phyloP scores from a whole-genome alignment of 2,888 invertebrate genomes.

The Chymomyza amoena region DNA sequence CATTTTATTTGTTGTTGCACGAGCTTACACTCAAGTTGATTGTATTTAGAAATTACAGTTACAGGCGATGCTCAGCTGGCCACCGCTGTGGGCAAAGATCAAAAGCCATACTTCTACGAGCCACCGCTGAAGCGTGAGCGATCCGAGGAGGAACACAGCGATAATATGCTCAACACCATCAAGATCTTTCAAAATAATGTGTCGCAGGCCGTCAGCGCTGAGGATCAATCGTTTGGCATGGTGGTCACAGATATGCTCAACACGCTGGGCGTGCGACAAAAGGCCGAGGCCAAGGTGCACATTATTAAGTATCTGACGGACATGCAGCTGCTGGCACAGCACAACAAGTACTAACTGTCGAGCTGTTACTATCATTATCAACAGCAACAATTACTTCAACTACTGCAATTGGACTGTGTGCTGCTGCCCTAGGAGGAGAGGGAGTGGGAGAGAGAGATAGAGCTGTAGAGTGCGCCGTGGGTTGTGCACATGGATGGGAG shows the following conservation, averaged over 20 bases:
- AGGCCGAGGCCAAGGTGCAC: constrained; percentile 76
- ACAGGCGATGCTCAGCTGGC: constrained; percentile 74
- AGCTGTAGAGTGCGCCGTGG: constrained; percentile 17
- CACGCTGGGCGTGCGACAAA: constrained; percentile 74
- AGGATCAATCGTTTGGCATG: constrained; percentile 76
- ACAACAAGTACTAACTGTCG: constrained; percentile 75
- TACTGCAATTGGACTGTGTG: constrained; percentile 58
- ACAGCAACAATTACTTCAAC: constrained; percentile 48
- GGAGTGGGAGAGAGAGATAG: constrained; percentile 7
- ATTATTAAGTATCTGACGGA: constrained; percentile 76
- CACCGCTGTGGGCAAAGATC: constrained; percentile 69
- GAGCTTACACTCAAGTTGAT: constrained; percentile 33
- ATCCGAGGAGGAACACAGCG: constrained; percentile 74
- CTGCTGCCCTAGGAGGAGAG: constrained; percentile 33
- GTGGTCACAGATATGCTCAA: constrained; percentile 76
- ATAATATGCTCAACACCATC: constrained; percentile 75
- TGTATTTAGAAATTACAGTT: constrained; percentile 71
- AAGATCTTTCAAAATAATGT: constrained; percentile 76
- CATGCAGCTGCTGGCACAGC: constrained; percentile 76
- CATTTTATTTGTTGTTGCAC: constrained; percentile 22
- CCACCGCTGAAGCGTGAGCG: constrained; percentile 74
- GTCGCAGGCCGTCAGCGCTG: constrained; percentile 75
- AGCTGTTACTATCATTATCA: constrained; percentile 32
- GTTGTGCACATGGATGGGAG: constrained; percentile 18
- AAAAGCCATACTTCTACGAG: constrained; percentile 76